phyloP scores from a whole-genome alignment of 2,113 vertebrate species.

The Bufo bufo region DNA sequence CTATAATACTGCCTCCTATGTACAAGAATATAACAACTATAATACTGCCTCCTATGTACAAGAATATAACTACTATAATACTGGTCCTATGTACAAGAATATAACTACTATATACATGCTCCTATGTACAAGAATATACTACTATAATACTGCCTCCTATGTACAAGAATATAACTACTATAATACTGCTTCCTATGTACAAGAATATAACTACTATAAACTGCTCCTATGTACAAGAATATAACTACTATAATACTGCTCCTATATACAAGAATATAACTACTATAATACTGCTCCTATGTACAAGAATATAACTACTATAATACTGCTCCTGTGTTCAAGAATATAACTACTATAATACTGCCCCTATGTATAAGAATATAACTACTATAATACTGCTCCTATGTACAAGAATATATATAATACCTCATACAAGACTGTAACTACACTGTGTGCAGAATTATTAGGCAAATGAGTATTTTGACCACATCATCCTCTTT shows the following conservation, averaged over 20 bases:
- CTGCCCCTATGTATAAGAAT: background rate
- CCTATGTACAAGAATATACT: too few relatives aligned
- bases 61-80: constrained; percentile 8
- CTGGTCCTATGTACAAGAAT: background rate
- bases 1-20: background rate
- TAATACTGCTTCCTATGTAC: background rate
- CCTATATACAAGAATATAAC: too few relatives aligned
- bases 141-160: too few relatives aligned
- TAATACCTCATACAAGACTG: too few relatives aligned
- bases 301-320: background rate
- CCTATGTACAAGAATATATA: constrained; percentile 2
- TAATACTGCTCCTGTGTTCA: background rate
- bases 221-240: background rate
- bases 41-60: background rate
- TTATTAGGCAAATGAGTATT: too few relatives aligned
- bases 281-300: background rate
- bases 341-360: constrained; percentile 5
- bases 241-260: too few relatives aligned
- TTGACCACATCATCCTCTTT: too few relatives aligned
- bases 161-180: too few relatives aligned
- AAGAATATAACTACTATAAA: constrained; percentile 5
- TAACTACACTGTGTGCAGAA: too few relatives aligned
- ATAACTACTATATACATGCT: too few relatives aligned
- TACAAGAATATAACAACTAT: constrained; percentile 7
- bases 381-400: constrained; percentile 12